phyloP scores from a whole-genome alignment of 37 sponge, comb jelly and placozoan species.

The Crambe crambe region DNA sequence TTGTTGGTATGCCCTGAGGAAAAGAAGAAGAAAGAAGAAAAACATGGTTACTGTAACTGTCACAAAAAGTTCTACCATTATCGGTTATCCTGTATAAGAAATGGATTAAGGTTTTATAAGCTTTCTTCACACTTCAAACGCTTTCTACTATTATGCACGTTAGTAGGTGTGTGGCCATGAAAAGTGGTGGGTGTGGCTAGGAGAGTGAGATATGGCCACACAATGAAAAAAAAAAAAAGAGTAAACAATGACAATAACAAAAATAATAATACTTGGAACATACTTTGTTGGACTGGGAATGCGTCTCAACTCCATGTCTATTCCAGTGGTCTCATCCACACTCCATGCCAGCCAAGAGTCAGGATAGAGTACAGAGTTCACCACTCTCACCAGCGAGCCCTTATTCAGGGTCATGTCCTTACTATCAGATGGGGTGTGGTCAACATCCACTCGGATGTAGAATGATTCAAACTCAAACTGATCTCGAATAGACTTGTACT shows the following conservation, averaged over 20 bases:
- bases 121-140: too few species aligned
- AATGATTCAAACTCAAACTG: constrained; percentile 61
- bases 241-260: background rate
- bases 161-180: too few species aligned
- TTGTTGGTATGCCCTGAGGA: constrained; percentile 35
- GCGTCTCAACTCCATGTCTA: constrained; percentile 30
- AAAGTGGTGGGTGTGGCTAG: background rate
- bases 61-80: too few species aligned
- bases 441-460: constrained; percentile 32
- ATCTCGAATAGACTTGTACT: constrained; percentile 29
- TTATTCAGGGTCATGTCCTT: constrained; percentile 44
- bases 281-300: constrained; percentile 49
- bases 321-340: constrained; percentile 54
- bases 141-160: too few species aligned
- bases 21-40: background rate
- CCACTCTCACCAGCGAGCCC: constrained; percentile 35
- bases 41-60: too few species aligned
- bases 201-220: background rate
- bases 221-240: too few species aligned
- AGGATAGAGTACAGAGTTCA: constrained; percentile 32
- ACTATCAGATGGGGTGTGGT: constrained; percentile 37
- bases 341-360: constrained; percentile 62
- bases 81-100: too few species aligned
- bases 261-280: background rate
- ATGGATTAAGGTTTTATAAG: too few species aligned